Evolutionary conservation across 2,888 invertebrate species (phyloP), one percentile per base, ranked within the genome.

Genomic region (Petrolisthes manimaculis): DNA sequence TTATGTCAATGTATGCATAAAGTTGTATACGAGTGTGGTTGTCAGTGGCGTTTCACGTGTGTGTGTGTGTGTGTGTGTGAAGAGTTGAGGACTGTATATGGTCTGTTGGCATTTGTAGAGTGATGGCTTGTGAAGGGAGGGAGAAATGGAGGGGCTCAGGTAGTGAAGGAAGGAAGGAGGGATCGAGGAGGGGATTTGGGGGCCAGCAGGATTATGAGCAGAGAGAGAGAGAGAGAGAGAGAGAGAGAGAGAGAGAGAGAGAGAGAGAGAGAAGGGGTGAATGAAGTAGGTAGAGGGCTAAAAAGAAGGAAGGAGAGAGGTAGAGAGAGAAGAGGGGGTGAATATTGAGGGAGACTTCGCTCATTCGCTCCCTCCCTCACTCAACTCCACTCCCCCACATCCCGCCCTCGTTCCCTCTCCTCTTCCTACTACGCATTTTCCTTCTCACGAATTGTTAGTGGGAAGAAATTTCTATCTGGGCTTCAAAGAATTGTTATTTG

Each of bases 31-130:
- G 71, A n/a, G 71, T 71, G 71, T n/a, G 21, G 2, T 6, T 71
- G 14, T 71, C 37, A 37, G 37, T 37, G 37, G 37, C 37, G 37
- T 37, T 37, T 37, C 37, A 37, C 1, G 71, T 71, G 21, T 71
- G 18, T 67, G 67, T 81, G 81, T 81, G 67, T 56, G 56, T 56
- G 56, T 21, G 6, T 55, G 24, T 55, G 55, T 21, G 80, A 37
- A 53, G 37, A 67, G 37, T 24, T 67, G 81, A 3, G 51, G 24
- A 37, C 37, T 37, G 80, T 77, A 77, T 77, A 77, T 84, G 77
- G 84, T 61, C 77, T 80, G 80, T 85, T 86, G 86, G 80, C 80
- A 86, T 86, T 86, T 55, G 80, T 80, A 37, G 71, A 55, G 86
- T 80, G 80, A 71, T 86, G 80, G 80, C 51, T 80, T 80, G 37